phyloP scores from a whole-genome alignment of 1,140 invertebrate genomes.

The Harlomillsia oculata region DNA sequence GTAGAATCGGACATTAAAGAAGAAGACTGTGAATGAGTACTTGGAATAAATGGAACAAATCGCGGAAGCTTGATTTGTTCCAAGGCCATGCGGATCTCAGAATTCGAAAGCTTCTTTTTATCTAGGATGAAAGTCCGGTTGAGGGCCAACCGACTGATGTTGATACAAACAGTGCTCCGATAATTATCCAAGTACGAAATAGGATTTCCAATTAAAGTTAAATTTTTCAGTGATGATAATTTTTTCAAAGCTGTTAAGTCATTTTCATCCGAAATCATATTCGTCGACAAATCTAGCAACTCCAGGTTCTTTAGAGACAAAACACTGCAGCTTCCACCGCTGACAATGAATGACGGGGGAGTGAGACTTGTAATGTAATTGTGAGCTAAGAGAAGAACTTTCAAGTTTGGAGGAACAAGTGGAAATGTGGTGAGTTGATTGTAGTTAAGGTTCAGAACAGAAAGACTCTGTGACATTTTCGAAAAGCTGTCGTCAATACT shows the following conservation, averaged over 20 bases:
- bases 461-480: conserved; percentile 11
- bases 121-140: conserved; percentile 24
- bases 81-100: conserved; percentile 24
- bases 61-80: conserved; percentile 15
- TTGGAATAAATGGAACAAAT: conserved; percentile 19
- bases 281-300: conserved; percentile 26
- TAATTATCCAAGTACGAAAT: conserved; percentile 26
- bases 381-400: conserved; percentile 25
- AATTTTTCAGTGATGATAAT: conserved; percentile 16
- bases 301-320: conserved; percentile 18
- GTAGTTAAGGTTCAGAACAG: conserved; percentile 30
- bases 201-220: conserved; percentile 26
- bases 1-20: neutral
- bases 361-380: conserved; percentile 28
- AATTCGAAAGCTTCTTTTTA: conserved; percentile 28
- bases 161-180: conserved; percentile 3
- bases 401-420: conserved; percentile 30
- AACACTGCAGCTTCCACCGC: conserved; percentile 8
- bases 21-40: neutral
- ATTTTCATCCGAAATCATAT: conserved; percentile 29
- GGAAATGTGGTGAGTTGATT: conserved; percentile 30
- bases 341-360: neutral
- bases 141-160: conserved; percentile 19
- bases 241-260: conserved; percentile 13
- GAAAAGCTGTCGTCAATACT: conserved; percentile 20